A percentile compares a stretch with the other conserved stretches of the same genome.
phyloP scores from a whole-genome alignment of 2,888 invertebrate species.

The Leptinotarsa haldemani region DNA sequence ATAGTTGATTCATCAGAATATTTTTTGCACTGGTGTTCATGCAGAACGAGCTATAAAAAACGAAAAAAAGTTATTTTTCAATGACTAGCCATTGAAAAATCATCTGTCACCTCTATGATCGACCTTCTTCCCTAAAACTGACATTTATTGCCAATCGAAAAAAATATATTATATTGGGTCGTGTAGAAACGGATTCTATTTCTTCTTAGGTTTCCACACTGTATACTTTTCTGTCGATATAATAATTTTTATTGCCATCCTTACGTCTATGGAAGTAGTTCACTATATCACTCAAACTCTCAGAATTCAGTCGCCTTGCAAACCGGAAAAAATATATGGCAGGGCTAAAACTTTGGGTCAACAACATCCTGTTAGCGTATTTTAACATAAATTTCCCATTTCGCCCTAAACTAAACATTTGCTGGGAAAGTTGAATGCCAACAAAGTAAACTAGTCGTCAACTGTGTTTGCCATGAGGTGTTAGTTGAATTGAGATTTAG shows the following conservation, averaged over 20 bases:
- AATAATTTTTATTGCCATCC: not conserved
- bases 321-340: constrained; percentile 52
- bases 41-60: too few relatives aligned
- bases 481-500: constrained; percentile 47
- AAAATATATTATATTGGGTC: too few relatives aligned
- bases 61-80: too few relatives aligned
- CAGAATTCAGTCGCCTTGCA: constrained; percentile 41
- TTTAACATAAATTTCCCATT: constrained; percentile 61
- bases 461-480: constrained; percentile 52
- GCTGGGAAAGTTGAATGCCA: constrained; percentile 57
- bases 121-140: too few relatives aligned
- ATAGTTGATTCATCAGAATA: too few relatives aligned
- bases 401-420: constrained; percentile 60
- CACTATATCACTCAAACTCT: constrained; percentile 42
- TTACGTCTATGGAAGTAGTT: constrained; percentile 30
- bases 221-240: not conserved
- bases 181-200: too few relatives aligned
- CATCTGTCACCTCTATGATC: too few relatives aligned
- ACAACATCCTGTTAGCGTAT: constrained; percentile 57
- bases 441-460: constrained; percentile 56
- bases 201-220: not conserved
- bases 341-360: constrained; percentile 58
- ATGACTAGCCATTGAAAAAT: too few relatives aligned
- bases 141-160: too few relatives aligned
- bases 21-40: too few relatives aligned